These are phyloP conservation scores for Salvelinus namaycush DNA, from an alignment of 2,113 vertebrate species.

Conservation along the genomic window DNA sequence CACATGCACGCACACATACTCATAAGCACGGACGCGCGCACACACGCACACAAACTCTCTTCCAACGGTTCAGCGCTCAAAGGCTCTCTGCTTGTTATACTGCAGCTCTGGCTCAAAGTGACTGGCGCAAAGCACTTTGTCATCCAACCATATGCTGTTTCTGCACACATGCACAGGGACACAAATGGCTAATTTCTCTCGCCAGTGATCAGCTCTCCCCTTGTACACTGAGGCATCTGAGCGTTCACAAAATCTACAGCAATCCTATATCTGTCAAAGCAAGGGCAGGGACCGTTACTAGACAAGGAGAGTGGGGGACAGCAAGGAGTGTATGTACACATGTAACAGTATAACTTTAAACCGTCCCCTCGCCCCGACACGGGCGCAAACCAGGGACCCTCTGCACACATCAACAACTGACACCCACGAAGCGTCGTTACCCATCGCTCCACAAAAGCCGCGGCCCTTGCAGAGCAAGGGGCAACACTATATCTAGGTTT, in stretches of 20 bases:
- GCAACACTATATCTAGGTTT: too few species aligned
- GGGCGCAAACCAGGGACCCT: too few species aligned
- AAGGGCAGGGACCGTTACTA: not conserved
- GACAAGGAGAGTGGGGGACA: not conserved
- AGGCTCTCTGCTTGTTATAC: conserved; percentile 53
- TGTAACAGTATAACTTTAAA: too few species aligned
- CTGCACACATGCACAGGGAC: conserved; percentile 6
- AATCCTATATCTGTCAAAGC: not conserved
- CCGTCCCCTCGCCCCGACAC: too few species aligned
- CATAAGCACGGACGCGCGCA: too few species aligned
- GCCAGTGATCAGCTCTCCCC: not conserved
- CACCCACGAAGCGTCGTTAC: too few species aligned
- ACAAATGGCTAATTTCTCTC: conserved; percentile 2
- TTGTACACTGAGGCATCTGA: not conserved
- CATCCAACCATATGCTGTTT: conserved; percentile 49
- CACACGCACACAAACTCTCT: not conserved
- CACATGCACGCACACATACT: not conserved
- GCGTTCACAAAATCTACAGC: not conserved
- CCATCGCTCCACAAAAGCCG: too few species aligned
- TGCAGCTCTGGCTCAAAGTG: conserved; percentile 41
- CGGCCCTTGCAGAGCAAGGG: too few species aligned
- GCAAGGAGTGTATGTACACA: not conserved
- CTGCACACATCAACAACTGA: too few species aligned
- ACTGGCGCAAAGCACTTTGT: conserved; percentile 37
- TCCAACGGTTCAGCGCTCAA: conserved; percentile 27